Evolutionary conservation across 2,113 vertebrate species (phyloP), one percentile per base, ranked within the genome.

Genomic region (mouse (Mus musculus)): DNA sequence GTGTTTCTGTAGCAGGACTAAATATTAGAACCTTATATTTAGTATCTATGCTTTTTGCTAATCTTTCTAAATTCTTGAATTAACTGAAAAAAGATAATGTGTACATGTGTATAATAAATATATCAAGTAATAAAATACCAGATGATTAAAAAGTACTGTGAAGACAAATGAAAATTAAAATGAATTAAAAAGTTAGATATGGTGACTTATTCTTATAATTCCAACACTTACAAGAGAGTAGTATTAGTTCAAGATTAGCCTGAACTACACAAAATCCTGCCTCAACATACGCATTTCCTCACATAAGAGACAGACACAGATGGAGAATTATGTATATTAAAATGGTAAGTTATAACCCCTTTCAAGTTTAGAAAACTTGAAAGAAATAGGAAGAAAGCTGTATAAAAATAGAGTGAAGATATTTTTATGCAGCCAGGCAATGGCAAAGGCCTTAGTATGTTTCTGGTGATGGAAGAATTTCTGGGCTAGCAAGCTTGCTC

Each of bases 1-100:
- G 22, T 75, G 36, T 96, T 69, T 73, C 26, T 42, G 11, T 87
- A 72, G n/a, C 7, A 71, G 42, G 0, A 5, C 7, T 81, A 93
- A 91, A 49, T 80, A 78, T 28, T 92, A 84, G 54, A 36, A 52
- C 28, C 72, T 93, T 91, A 33, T 56, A 49, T 84, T 90, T 77
- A 46, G 16, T 87, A 28, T 56, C 36, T 46, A 5, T 89, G 36
- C 75, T 91, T 96, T 73, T 95, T 86, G 17, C 33, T 88, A 71
- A 36, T 88, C 28, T 88, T 71, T 54, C 42, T 30, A 71, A 67
- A 86, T 65, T 65, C 39, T 46, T 87, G 85, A 49, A 52, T 17
- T 87, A 67, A 85, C 39, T 65, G 17, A 52, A 11, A 30, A 69
- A 86, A 49, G 30, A 16, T 86, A 0, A 7, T 42, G 17, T 16